These are phyloP conservation scores for Araneus ventricosus DNA, from an alignment of 1,140 invertebrate genomes.

Conservation along the genomic window DNA sequence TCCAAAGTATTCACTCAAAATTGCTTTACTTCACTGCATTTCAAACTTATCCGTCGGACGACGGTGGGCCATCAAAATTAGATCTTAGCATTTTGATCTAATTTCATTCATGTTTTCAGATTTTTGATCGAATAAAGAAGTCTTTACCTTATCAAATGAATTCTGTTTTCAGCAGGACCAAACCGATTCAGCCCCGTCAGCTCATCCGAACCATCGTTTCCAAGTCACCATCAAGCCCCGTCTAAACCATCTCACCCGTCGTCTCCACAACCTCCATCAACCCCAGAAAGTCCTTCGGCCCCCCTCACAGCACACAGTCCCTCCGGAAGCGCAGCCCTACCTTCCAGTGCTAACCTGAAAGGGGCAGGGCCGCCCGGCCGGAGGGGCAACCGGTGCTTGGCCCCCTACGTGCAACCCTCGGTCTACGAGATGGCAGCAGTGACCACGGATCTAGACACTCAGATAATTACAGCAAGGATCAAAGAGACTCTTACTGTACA, in stretches of 20 bases:
- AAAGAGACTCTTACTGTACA: constrained; percentile 97
- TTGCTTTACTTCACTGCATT: too few relatives aligned
- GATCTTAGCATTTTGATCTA: too few relatives aligned
- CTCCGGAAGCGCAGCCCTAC: constrained; percentile 82
- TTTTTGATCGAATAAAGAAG: too few relatives aligned
- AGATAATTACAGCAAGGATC: constrained; percentile 97
- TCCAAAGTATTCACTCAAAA: too few relatives aligned
- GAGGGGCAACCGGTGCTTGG: constrained; percentile 50
- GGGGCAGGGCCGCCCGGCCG: neutral
- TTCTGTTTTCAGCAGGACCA: constrained; percentile 31
- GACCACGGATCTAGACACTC: constrained; percentile 97
- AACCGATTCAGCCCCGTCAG: constrained; percentile 66
- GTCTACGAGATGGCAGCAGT: constrained; percentile 98
- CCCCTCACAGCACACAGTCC: constrained; percentile 80
- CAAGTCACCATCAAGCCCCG: constrained; percentile 64
- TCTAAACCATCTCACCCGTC: constrained; percentile 53
- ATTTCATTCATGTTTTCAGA: too few relatives aligned
- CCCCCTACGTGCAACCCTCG: constrained; percentile 81
- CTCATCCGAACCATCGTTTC: constrained; percentile 71
- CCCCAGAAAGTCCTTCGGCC: constrained; percentile 55
- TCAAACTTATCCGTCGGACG: too few relatives aligned
- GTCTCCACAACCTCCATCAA: constrained; percentile 68
- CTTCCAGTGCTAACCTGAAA: constrained; percentile 54
- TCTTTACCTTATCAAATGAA: too few relatives aligned
- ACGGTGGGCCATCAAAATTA: too few relatives aligned